These are phyloP conservation scores for Trichogramma dendrolimi DNA, from an alignment of 2,888 invertebrate genomes.

Conservation along the genomic window DNA sequence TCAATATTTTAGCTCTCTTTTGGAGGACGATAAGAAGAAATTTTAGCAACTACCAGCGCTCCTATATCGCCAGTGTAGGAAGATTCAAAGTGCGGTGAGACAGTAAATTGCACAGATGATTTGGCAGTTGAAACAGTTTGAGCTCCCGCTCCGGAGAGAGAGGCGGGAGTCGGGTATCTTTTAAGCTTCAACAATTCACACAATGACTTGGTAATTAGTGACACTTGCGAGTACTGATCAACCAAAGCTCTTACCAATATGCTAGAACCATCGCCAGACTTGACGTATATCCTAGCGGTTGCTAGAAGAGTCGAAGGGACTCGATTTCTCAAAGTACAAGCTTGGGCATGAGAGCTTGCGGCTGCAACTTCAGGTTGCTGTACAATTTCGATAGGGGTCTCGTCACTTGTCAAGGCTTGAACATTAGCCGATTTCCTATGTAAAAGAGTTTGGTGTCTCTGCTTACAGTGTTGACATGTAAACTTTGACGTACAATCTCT, in stretches of 20 bases:
- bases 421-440: too few species aligned
- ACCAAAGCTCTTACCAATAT: not conserved
- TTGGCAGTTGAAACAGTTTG: not conserved
- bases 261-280: not conserved
- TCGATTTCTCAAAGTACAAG: too few species aligned
- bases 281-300: not conserved
- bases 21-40: not conserved
- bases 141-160: not conserved
- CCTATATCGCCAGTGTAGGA: not conserved
- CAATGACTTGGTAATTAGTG: not conserved
- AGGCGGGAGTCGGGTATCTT: not conserved
- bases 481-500: too few species aligned
- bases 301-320: too few species aligned
- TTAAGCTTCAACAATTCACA: not conserved
- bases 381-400: too few species aligned
- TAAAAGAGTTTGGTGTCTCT: too few species aligned
- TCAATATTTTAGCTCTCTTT: not conserved
- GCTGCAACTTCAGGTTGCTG: too few species aligned
- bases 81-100: not conserved
- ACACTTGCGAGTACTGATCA: not conserved
- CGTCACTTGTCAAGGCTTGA: too few species aligned
- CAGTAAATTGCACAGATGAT: not conserved
- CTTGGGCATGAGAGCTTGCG: too few species aligned
- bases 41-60: not conserved
- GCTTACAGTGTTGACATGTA: too few species aligned